phyloP scores from a whole-genome alignment of 1,140 invertebrate species.

The Calliopsis andreniformis region DNA sequence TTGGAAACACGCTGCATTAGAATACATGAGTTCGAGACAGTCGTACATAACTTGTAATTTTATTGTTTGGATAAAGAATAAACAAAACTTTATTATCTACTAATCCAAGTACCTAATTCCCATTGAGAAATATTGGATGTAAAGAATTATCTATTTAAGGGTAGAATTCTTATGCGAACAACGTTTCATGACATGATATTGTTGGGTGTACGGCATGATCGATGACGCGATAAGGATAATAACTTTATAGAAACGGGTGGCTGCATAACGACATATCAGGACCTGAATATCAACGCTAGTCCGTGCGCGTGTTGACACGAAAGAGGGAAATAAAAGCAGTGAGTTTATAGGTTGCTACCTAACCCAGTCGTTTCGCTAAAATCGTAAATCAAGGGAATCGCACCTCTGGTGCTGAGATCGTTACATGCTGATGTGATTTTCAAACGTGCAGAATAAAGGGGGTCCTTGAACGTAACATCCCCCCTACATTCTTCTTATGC shows the following conservation, averaged over 20 bases:
- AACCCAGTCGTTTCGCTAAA: conserved; percentile 58
- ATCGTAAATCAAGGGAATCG: conserved; percentile 67
- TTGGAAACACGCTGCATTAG: too few species aligned
- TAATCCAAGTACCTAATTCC: too few species aligned
- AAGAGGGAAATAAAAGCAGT: conserved; percentile 71
- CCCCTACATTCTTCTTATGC: background rate
- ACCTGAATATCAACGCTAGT: conserved; percentile 67
- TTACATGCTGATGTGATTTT: conserved; percentile 43
- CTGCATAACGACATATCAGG: conserved; percentile 69
- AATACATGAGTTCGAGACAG: too few species aligned
- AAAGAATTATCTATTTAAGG: too few species aligned
- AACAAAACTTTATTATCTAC: too few species aligned
- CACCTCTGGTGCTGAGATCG: conserved; percentile 2
- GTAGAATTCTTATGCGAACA: too few species aligned
- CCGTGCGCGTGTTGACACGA: conserved; percentile 72
- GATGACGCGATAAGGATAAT: conserved; percentile 73
- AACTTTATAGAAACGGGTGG: conserved; percentile 76
- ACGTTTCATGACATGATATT: conserved; percentile 57
- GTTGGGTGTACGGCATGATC: conserved; percentile 48
- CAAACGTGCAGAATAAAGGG: conserved; percentile 6
- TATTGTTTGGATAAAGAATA: too few species aligned
- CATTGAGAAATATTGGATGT: too few species aligned
- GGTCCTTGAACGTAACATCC: background rate
- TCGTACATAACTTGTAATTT: too few species aligned
- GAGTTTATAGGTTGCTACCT: conserved; percentile 48